phyloP scores from a whole-genome alignment of 37 sponge, comb jelly and placozoan genomes.

The Mnemiopsis leidyi region DNA sequence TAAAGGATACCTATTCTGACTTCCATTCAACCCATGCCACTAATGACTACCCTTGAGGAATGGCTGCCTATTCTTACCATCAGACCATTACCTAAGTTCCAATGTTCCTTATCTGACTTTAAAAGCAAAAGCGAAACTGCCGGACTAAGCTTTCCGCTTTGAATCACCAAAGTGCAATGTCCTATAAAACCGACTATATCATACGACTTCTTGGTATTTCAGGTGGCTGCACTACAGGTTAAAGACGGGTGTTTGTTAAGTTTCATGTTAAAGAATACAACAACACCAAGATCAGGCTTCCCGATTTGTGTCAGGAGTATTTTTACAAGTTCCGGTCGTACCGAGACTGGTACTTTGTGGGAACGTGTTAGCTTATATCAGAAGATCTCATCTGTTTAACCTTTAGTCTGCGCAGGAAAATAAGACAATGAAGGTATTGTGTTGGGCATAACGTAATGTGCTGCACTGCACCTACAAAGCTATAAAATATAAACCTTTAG shows the following conservation, averaged over 20 bases:
- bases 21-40: too few species aligned
- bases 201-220: too few species aligned
- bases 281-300: background rate
- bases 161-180: too few species aligned
- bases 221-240: background rate
- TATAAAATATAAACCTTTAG: too few species aligned
- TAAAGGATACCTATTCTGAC: too few species aligned
- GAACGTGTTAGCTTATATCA: background rate
- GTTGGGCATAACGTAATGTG: too few species aligned
- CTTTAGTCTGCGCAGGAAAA: background rate
- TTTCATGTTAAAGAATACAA: background rate
- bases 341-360: too few species aligned
- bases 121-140: background rate
- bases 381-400: background rate
- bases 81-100: too few species aligned
- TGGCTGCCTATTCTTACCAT: too few species aligned
- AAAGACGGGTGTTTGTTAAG: background rate
- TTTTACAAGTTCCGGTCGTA: background rate
- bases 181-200: background rate
- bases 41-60: too few species aligned
- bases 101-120: background rate
- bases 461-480: too few species aligned
- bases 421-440: background rate
- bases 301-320: background rate
- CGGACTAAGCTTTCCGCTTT: too few species aligned